Conservation (phyloP, 1,140 invertebrate species). For the Choristoneura fumiferana region DNA sequence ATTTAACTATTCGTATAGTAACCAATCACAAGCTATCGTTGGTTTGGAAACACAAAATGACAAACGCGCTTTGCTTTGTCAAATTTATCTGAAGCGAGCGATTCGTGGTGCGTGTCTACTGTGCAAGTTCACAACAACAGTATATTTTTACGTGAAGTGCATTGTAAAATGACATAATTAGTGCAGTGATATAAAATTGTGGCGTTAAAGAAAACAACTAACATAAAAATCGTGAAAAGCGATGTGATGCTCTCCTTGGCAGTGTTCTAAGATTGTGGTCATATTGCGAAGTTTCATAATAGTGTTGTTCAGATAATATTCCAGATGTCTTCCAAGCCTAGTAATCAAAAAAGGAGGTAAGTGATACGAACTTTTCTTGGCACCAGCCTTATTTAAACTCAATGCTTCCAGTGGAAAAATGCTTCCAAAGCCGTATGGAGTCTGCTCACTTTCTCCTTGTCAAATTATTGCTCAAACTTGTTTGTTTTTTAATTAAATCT, state of each 20-base stretch:
- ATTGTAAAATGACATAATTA: constrained; percentile 72
- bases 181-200: constrained; percentile 57
- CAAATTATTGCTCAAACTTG: no score
- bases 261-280: constrained; percentile 78
- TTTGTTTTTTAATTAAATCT: no score
- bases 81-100: constrained; percentile 6
- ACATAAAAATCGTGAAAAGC: constrained; percentile 50
- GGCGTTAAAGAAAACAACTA: constrained; percentile 39
- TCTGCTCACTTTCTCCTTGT: no score
- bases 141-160: constrained; percentile 67
- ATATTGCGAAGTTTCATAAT: constrained; percentile 70
- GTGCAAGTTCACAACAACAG: constrained; percentile 70
- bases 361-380: not conserved
- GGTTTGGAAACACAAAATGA: not conserved
- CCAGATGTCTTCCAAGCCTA: constrained; percentile 70
- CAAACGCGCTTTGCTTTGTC: constrained; percentile 9
- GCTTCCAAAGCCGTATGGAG: no score
- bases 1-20: not conserved
- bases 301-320: constrained; percentile 63
- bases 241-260: constrained; percentile 78
- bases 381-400: no score
- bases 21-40: not conserved
- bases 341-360: constrained; percentile 71
- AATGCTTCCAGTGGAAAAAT: no score
- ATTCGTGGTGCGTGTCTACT: constrained; percentile 39